A percentile compares a stretch with the other conserved stretches of the same genome.
These are phyloP conservation scores for Hepsetus odoe DNA, from an alignment of 2,113 vertebrate species.

Conservation along the genomic window DNA sequence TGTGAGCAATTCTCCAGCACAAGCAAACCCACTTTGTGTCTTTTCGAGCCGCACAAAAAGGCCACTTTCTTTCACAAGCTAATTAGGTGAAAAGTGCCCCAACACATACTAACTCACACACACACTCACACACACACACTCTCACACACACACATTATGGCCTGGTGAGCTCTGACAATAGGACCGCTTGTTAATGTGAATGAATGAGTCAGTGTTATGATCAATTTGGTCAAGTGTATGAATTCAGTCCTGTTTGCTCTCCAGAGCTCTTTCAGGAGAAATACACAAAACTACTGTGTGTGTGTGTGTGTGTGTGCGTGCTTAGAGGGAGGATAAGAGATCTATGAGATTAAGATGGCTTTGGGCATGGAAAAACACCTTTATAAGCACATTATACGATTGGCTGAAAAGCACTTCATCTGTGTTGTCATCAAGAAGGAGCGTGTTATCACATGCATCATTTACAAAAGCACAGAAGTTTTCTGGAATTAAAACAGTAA, in stretches of 20 bases:
- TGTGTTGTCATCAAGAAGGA: no score
- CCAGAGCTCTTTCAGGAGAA: neutral
- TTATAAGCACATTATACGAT: no score
- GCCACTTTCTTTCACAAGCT: neutral
- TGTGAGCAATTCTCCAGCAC: constrained; percentile 8
- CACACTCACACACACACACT: constrained; percentile 22
- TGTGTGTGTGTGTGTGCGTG: no score
- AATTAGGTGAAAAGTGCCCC: constrained; percentile 40
- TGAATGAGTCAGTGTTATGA: constrained; percentile 32
- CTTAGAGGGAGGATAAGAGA: neutral
- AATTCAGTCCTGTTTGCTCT: neutral
- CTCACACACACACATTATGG: constrained; percentile 35
- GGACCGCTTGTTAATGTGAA: constrained; percentile 23
- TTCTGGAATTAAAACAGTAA: no score
- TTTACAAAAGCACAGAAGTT: no score
- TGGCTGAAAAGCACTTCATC: no score
- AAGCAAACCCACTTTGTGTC: constrained; percentile 19
- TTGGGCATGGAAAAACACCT: neutral
- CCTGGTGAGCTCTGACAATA: constrained; percentile 36
- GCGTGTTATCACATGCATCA: no score
- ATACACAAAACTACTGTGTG: neutral
- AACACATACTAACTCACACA: constrained; percentile 22
- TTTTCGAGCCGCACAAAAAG: constrained; percentile 15
- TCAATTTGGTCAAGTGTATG: constrained; percentile 15
- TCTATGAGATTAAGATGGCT: neutral